Conservation (phyloP, 2,888 invertebrate species). For the Trachelus stipa region DNA sequence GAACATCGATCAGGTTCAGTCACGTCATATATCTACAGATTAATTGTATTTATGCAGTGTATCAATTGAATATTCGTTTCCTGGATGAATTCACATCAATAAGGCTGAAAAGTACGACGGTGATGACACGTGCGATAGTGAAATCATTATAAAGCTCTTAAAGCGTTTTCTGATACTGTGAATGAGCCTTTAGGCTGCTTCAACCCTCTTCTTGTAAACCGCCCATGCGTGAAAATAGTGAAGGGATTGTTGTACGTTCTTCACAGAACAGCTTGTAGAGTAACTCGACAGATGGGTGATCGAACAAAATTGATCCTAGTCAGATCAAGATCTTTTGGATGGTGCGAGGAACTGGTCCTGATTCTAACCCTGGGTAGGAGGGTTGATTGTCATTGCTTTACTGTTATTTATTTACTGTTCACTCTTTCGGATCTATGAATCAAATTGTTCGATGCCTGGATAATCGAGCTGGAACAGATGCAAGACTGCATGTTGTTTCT, state of each 20-base stretch:
- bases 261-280: neutral
- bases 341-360: neutral
- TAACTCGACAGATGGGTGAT: conserved; percentile 26
- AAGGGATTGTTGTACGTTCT: conserved; percentile 26
- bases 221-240: conserved; percentile 34
- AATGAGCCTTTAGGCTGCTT: neutral
- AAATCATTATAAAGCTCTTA: neutral
- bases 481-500: neutral
- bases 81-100: neutral
- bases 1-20: neutral
- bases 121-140: neutral
- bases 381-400: neutral
- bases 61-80: neutral
- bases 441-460: neutral
- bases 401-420: neutral
- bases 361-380: neutral
- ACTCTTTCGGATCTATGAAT: neutral
- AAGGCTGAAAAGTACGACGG: neutral
- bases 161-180: neutral
- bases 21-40: neutral
- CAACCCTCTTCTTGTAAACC: conserved; percentile 40
- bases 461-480: neutral
- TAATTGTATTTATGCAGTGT: neutral
- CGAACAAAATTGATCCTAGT: conserved; percentile 13
- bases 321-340: neutral